Conservation (phyloP, 2,888 invertebrate species). For the Aradus depressus region DNA sequence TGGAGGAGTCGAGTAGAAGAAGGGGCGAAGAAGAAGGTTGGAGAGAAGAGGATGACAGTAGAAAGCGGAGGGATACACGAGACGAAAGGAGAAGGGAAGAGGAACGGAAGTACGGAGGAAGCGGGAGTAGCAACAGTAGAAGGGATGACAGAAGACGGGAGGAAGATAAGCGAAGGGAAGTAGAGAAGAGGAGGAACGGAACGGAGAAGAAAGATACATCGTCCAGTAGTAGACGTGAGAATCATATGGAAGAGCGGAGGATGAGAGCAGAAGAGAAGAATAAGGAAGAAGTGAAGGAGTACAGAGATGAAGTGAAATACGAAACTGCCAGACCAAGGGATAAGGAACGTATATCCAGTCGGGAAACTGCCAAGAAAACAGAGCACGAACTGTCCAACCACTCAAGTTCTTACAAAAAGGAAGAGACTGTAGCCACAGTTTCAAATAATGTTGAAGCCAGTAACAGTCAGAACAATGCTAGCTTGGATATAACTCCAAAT, state of each 20-base stretch:
- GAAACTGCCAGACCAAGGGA: slow-evolving; percentile 2
- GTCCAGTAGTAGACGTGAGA: slow-evolving; percentile 20
- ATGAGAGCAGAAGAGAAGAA: slow-evolving; percentile 6
- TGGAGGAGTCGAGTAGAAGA: slow-evolving; percentile 8
- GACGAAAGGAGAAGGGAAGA: slow-evolving; percentile 13
- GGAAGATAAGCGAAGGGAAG: slow-evolving; percentile 9
- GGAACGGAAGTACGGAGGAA: slow-evolving; percentile 15
- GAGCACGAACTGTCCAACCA: slow-evolving; percentile 7
- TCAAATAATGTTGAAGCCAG: slow-evolving; percentile 10
- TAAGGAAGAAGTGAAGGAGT: slow-evolving; percentile 10
- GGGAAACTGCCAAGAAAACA: slow-evolving; percentile 18
- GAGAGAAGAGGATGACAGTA: slow-evolving; percentile 35
- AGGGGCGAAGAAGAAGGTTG: slow-evolving; percentile 12
- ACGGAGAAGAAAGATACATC: slow-evolving; percentile 15
- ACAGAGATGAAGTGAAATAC: neutral
- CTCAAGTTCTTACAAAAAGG: neutral
- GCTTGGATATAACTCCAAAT: neutral
- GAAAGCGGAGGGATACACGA: slow-evolving; percentile 8
- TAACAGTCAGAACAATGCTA: neutral
- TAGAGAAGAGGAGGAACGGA: slow-evolving; percentile 10
- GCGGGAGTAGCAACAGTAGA: slow-evolving; percentile 3
- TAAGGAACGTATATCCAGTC: slow-evolving; percentile 20
- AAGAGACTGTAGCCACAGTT: slow-evolving; percentile 5
- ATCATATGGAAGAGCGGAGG: slow-evolving; percentile 14
- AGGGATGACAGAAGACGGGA: slow-evolving; percentile 12